Conservation (phyloP, 2,113 vertebrate genomes). For the Epinephelus fuscoguttatus region DNA sequence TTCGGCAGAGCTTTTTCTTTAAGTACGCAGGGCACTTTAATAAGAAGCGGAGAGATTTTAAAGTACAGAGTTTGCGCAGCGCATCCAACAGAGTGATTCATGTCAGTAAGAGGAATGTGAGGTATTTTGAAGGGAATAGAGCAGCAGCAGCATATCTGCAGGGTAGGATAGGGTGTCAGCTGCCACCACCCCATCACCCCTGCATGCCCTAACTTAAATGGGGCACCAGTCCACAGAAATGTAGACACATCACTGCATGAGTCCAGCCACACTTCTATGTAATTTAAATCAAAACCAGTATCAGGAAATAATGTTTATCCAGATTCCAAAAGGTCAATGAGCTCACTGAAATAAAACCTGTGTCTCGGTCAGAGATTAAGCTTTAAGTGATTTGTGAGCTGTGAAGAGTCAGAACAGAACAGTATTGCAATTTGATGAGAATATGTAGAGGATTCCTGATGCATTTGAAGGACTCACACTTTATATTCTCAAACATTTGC, state of each 20-base stretch:
- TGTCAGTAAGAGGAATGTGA: slow-evolving; percentile 48
- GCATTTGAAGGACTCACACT: too few relatives aligned
- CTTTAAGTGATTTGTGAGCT: background rate
- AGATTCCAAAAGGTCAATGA: background rate
- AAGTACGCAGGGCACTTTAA: background rate
- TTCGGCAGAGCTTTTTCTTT: background rate
- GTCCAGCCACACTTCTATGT: background rate
- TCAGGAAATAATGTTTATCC: background rate
- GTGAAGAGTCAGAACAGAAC: background rate
- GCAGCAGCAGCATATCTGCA: slow-evolving; percentile 5
- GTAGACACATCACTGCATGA: background rate
- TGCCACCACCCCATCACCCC: slow-evolving; percentile 26
- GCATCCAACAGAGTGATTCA: slow-evolving; percentile 7
- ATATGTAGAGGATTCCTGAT: too few relatives aligned
- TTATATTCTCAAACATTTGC: background rate
- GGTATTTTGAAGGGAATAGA: slow-evolving; percentile 53
- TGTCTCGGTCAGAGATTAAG: background rate
- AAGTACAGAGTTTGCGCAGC: background rate
- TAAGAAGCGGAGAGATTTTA: background rate
- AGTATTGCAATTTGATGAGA: too few relatives aligned
- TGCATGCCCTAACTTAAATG: slow-evolving; percentile 5
- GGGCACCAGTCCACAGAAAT: background rate
- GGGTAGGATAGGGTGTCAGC: slow-evolving; percentile 51
- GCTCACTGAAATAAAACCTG: background rate
- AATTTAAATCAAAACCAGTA: background rate